These are phyloP conservation scores for Pseudorectes ferrugineus DNA, from an alignment of 2,113 vertebrate species.

Conservation along the genomic window DNA sequence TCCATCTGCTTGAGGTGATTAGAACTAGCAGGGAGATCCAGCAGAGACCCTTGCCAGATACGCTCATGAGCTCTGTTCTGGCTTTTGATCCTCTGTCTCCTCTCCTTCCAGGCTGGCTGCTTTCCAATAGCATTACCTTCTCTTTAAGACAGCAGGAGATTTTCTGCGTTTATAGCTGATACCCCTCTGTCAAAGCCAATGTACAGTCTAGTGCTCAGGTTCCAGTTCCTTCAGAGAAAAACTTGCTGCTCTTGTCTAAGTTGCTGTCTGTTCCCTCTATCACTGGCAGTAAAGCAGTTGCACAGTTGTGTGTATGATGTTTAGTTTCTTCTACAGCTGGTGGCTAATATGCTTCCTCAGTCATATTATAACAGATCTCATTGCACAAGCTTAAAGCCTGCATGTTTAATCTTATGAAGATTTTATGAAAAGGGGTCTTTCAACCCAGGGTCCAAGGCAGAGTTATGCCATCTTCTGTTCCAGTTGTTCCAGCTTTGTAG, in stretches of 20 bases:
- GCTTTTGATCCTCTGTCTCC: conserved; percentile 47
- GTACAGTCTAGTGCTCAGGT: neutral
- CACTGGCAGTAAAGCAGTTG: neutral
- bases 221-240: conserved; percentile 25
- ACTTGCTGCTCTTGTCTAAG: neutral
- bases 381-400: neutral
- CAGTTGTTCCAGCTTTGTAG: neutral
- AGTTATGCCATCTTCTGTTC: neutral
- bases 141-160: conserved; percentile 44
- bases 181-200: conserved; percentile 31
- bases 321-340: conserved; percentile 19
- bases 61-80: conserved; percentile 38
- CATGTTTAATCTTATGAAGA: neutral
- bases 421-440: neutral
- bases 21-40: conserved; percentile 46
- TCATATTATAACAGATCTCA: neutral
- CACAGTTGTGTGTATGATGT: neutral
- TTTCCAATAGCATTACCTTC: conserved; percentile 55
- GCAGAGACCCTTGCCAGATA: conserved; percentile 42
- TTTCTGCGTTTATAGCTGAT: conserved; percentile 19
- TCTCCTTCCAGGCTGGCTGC: conserved; percentile 41
- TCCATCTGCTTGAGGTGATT: conserved; percentile 52
- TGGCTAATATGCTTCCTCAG: neutral
- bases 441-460: neutral
- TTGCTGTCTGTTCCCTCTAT: neutral